Percentiles rank a stretch among this genome's conserved stretches.
Conservation (phyloP, 2,888 invertebrate genomes). For the Coelinius sp. region DNA sequence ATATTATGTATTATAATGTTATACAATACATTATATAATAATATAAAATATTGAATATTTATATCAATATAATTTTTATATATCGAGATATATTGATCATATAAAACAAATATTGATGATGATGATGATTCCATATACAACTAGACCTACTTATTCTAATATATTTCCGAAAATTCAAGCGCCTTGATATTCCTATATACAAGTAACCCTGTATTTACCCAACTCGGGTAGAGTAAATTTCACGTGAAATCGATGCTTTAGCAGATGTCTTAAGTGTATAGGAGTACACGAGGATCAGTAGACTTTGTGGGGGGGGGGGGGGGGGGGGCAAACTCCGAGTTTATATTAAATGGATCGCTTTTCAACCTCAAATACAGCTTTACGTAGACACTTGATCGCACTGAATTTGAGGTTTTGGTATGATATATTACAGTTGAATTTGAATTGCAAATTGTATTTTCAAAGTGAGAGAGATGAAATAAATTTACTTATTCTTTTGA, state of each 20-base stretch:
- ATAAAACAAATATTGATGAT: too few relatives aligned
- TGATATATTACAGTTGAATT: not conserved
- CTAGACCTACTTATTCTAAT: conserved; percentile 9
- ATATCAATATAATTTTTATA: too few relatives aligned
- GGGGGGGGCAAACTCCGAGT: conserved; percentile 5
- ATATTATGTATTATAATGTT: too few relatives aligned
- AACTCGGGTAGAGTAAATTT: conserved; percentile 9
- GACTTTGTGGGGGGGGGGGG: too few relatives aligned
- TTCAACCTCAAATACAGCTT: conserved; percentile 19
- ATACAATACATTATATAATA: too few relatives aligned
- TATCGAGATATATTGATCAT: too few relatives aligned
- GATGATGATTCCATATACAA: too few relatives aligned
- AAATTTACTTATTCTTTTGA: too few relatives aligned
- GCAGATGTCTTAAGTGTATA: conserved; percentile 19
- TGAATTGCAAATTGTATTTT: not conserved
- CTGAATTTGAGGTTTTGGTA: not conserved
- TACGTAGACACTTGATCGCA: not conserved
- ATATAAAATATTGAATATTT: too few relatives aligned
- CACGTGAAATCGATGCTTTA: conserved; percentile 22
- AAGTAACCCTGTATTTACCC: conserved; percentile 1
- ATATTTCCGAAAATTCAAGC: conserved; percentile 5
- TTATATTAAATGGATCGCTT: conserved; percentile 19
- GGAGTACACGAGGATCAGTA: conserved; percentile 15
- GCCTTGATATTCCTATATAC: not conserved
- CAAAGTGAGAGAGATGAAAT: not conserved